These are phyloP conservation scores for Hybos culiciformis DNA, from an alignment of 2,888 invertebrate genomes.

Conservation along the genomic window DNA sequence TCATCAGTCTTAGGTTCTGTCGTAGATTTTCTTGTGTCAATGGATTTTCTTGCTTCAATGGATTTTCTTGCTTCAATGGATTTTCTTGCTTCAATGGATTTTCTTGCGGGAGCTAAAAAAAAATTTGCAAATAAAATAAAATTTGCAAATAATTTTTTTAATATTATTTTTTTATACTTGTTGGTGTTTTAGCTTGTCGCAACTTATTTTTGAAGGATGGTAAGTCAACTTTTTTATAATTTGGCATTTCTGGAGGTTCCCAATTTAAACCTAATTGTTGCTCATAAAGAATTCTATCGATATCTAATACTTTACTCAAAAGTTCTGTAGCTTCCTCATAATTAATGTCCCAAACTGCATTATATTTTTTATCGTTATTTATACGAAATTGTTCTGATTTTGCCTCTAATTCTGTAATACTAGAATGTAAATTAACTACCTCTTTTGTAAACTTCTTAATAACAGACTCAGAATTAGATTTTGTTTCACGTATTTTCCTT, in stretches of 20 bases:
- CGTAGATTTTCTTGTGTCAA: too few relatives aligned
- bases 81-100: not conserved
- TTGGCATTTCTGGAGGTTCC: slow-evolving; percentile 35
- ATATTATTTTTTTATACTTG: slow-evolving; percentile 5
- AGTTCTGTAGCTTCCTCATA: slow-evolving; percentile 38
- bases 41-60: not conserved
- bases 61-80: not conserved
- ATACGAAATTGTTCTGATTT: slow-evolving; percentile 53
- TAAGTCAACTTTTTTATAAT: slow-evolving; percentile 35
- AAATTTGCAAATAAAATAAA: not conserved
- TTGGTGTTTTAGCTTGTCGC: not conserved
- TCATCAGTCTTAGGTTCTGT: not conserved
- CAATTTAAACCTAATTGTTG: slow-evolving; percentile 46
- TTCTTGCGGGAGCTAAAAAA: too few relatives aligned
- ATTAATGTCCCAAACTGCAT: slow-evolving; percentile 49
- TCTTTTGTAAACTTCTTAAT: slow-evolving; percentile 55
- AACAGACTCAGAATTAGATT: slow-evolving; percentile 48
- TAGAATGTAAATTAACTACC: slow-evolving; percentile 48
- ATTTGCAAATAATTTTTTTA: not conserved
- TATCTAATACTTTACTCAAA: slow-evolving; percentile 40
- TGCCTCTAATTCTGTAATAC: slow-evolving; percentile 53
- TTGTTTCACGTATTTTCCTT: slow-evolving; percentile 49
- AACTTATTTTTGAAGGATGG: slow-evolving; percentile 32
- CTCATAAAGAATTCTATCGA: slow-evolving; percentile 47
- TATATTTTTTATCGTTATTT: slow-evolving; percentile 45